These are phyloP conservation scores for Herpetotheres cachinnans DNA, from an alignment of 2,113 vertebrate species.

Conservation along the genomic window DNA sequence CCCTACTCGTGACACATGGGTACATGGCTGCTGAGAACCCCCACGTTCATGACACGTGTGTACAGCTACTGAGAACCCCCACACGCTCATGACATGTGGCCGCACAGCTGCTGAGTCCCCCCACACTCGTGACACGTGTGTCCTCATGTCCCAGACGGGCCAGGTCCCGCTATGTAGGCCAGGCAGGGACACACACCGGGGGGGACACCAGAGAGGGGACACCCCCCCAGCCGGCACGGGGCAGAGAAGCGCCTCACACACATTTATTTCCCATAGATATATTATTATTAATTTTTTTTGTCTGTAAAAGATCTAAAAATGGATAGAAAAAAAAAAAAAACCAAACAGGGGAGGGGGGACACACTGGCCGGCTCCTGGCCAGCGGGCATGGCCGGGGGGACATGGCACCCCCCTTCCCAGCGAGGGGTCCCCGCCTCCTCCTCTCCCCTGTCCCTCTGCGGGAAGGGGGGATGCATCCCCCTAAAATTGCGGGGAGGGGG, in stretches of 20 bases:
- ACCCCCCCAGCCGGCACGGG: rapidly evolving
- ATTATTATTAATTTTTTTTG: neutral
- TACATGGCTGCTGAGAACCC: neutral
- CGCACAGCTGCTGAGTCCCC: neutral
- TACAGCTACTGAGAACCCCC: neutral
- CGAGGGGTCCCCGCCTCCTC: neutral
- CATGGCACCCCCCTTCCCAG: neutral
- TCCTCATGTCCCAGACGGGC: neutral
- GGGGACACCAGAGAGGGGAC: neutral
- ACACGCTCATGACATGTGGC: neutral
- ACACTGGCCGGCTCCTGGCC: neutral
- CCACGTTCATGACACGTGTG: neutral
- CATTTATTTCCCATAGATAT: neutral
- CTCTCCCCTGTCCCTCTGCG: rapidly evolving
- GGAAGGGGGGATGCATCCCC: neutral
- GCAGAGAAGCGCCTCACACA: neutral
- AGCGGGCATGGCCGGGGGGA: neutral
- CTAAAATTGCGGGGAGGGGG: neutral
- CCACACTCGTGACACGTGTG: neutral
- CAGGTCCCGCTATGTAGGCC: neutral
- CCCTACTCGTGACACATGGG: too few relatives aligned
- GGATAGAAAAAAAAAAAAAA: neutral
- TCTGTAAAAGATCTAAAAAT: slow-evolving; percentile 34
- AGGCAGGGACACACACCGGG: too few relatives aligned
- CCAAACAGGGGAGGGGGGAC: neutral